These are phyloP conservation scores for Leptura quadrifasciata DNA, from an alignment of 2,888 invertebrate species.

Conservation along the genomic window DNA sequence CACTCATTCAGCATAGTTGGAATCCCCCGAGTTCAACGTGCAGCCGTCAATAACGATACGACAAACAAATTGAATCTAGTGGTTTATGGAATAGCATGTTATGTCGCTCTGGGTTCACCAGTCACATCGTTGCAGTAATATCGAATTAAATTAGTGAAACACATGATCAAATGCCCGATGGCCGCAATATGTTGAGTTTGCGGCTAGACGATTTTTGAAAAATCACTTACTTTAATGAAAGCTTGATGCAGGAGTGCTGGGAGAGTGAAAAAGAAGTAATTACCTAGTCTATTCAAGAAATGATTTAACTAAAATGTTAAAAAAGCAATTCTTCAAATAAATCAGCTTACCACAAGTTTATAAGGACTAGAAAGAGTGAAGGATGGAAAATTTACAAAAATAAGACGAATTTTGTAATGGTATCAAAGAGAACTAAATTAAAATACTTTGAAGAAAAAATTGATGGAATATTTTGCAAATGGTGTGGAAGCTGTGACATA, in stretches of 20 bases:
- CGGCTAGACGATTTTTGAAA: background rate
- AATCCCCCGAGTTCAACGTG: slow-evolving; percentile 54
- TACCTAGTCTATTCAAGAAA: too few species aligned
- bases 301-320: too few species aligned
- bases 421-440: too few species aligned
- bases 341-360: too few species aligned
- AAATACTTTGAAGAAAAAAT: too few species aligned
- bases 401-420: too few species aligned
- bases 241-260: background rate
- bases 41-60: slow-evolving; percentile 67
- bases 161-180: slow-evolving; percentile 58
- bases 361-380: too few species aligned
- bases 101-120: slow-evolving; percentile 56
- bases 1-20: slow-evolving; percentile 30
- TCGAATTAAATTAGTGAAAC: slow-evolving; percentile 63
- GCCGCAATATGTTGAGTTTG: slow-evolving; percentile 30
- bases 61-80: slow-evolving; percentile 68
- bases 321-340: too few species aligned
- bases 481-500: too few species aligned
- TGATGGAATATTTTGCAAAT: too few species aligned
- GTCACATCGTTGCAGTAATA: slow-evolving; percentile 58
- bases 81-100: slow-evolving; percentile 61
- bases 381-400: too few species aligned
- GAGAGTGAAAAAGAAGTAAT: background rate
- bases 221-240: slow-evolving; percentile 7